Conservation (phyloP, 2,797 vertebrate genomes). For the Craterocephalus amniculus region DNA sequence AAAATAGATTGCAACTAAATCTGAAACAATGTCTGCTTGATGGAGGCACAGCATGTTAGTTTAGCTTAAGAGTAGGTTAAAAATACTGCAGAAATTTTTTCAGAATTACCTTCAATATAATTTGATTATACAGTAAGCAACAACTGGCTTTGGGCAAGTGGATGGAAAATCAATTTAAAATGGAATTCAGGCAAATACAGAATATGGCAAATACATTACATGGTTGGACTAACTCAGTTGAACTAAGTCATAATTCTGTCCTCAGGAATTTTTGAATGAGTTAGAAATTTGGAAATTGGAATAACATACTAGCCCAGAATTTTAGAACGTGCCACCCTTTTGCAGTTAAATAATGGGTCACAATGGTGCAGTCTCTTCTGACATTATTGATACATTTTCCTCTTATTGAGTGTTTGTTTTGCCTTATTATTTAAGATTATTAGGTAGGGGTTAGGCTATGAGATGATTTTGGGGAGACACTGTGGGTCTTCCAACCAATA, state of each 20-base stretch:
- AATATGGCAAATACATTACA: too few relatives aligned
- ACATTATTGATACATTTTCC: not conserved
- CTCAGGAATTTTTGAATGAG: not conserved
- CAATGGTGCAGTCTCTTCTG: not conserved
- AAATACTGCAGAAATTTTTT: constrained; percentile 28
- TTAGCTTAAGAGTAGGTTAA: constrained; percentile 42
- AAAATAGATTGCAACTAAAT: constrained; percentile 64
- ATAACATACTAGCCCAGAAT: not conserved
- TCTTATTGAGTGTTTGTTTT: too few relatives aligned
- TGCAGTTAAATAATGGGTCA: too few relatives aligned
- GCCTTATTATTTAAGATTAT: too few relatives aligned
- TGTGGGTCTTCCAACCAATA: too few relatives aligned
- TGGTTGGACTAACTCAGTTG: too few relatives aligned
- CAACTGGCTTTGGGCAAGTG: constrained; percentile 11
- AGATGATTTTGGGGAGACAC: too few relatives aligned
- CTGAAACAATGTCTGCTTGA: constrained; percentile 60
- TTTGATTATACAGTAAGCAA: constrained; percentile 34
- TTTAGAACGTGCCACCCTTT: too few relatives aligned
- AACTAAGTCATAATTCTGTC: not conserved
- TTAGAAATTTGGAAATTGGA: not conserved
- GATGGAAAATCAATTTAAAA: constrained; percentile 6
- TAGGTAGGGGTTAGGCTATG: too few relatives aligned
- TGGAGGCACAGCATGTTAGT: constrained; percentile 47
- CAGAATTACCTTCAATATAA: constrained; percentile 37
- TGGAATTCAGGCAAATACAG: too few relatives aligned